Conservation (phyloP, 2,888 invertebrate genomes). For the Ectropis crepuscularia region DNA sequence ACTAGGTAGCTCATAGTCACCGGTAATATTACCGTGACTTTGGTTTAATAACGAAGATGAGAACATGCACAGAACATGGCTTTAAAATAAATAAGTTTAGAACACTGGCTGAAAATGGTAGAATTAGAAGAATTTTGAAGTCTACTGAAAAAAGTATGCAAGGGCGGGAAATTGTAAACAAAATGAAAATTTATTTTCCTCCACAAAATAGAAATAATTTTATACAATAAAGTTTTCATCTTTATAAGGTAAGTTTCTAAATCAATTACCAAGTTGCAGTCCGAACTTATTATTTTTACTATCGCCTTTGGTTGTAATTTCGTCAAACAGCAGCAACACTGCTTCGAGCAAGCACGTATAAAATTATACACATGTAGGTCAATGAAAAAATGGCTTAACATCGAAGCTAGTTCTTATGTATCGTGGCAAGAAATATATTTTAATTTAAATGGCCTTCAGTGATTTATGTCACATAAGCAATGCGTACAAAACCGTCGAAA, state of each 20-base stretch:
- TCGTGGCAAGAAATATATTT: constrained; percentile 83
- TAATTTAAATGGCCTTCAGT: constrained; percentile 85
- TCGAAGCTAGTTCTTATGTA: constrained; percentile 77
- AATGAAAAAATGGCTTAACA: constrained; percentile 84
- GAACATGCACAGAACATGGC: too few relatives aligned
- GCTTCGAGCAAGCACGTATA: constrained; percentile 72
- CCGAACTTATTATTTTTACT: not conserved
- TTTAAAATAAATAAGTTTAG: too few relatives aligned
- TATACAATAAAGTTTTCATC: constrained; percentile 20
- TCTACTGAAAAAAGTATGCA: constrained; percentile 19
- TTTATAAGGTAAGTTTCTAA: constrained; percentile 49
- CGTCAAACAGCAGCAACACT: constrained; percentile 70
- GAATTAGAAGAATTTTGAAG: constrained; percentile 28
- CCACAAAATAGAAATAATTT: constrained; percentile 2
- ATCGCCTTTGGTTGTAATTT: constrained; percentile 35
- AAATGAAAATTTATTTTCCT: constrained; percentile 29
- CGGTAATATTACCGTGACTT: too few relatives aligned
- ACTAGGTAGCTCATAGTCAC: too few relatives aligned
- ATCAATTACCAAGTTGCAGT: constrained; percentile 8
- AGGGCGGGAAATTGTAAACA: constrained; percentile 42
- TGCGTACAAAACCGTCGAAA: constrained; percentile 82
- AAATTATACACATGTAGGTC: constrained; percentile 83
- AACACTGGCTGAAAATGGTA: constrained; percentile 12
- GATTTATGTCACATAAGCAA: constrained; percentile 83
- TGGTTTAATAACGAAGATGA: too few relatives aligned